phyloP scores from a whole-genome alignment of 1,140 invertebrate species.

The Sarcophaga peregrina region DNA sequence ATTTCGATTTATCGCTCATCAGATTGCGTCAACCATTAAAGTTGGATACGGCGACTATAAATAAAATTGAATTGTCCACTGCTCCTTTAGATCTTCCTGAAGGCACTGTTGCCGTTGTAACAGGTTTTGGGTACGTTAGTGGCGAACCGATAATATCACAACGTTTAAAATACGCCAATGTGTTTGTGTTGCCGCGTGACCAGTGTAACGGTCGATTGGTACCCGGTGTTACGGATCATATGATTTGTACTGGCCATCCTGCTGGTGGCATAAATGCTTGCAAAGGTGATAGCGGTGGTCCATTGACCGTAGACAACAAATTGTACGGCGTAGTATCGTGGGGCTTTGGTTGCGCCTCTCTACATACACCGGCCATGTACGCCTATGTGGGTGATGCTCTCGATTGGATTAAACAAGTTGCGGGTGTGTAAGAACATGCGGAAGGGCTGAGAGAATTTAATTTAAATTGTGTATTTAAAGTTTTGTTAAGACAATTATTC shows the following conservation, averaged over 20 bases:
- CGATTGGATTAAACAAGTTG: conserved; percentile 61
- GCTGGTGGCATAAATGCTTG: conserved; percentile 62
- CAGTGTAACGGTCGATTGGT: conserved; percentile 60
- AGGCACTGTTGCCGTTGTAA: conserved; percentile 61
- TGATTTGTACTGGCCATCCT: conserved; percentile 68
- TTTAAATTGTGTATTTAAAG: background rate
- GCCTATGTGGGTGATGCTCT: conserved; percentile 68
- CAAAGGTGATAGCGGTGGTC: conserved; percentile 69
- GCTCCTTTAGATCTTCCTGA: conserved; percentile 55
- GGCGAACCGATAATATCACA: conserved; percentile 60
- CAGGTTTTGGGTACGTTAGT: conserved; percentile 63
- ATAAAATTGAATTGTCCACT: conserved; percentile 54
- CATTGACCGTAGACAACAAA: conserved; percentile 63
- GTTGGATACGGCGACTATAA: conserved; percentile 51
- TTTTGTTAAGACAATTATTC: background rate
- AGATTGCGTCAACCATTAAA: conserved; percentile 51
- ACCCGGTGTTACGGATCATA: conserved; percentile 63
- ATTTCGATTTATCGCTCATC: conserved; percentile 63
- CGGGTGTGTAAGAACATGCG: conserved; percentile 53
- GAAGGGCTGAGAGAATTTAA: background rate
- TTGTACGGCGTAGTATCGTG: conserved; percentile 74
- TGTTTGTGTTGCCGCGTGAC: conserved; percentile 63
- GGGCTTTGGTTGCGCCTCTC: conserved; percentile 73
- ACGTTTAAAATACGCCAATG: conserved; percentile 57
- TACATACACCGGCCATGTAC: conserved; percentile 73